These are phyloP conservation scores for Archocentrus centrarchus DNA, from an alignment of 2,113 vertebrate genomes.

Conservation along the genomic window DNA sequence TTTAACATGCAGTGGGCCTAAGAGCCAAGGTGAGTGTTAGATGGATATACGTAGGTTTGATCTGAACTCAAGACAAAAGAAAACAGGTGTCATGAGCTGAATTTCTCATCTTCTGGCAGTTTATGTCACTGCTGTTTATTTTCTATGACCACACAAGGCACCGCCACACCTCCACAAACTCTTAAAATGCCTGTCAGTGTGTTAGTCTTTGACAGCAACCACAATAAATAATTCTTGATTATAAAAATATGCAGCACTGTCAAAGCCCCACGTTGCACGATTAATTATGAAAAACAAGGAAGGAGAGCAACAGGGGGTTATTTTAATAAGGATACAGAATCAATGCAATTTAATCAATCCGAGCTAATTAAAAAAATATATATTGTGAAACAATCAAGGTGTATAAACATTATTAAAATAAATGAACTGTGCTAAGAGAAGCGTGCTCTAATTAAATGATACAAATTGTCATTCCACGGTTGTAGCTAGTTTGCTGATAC, in stretches of 20 bases:
- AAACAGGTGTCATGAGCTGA: conserved; percentile 44
- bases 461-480: conserved; percentile 78
- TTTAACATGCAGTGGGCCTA: conserved; percentile 15
- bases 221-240: conserved; percentile 72
- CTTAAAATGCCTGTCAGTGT: conserved; percentile 54
- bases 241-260: conserved; percentile 62
- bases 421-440: conserved; percentile 76
- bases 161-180: conserved; percentile 35
- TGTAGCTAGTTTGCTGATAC: conserved; percentile 64
- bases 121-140: conserved; percentile 40
- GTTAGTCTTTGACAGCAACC: conserved; percentile 47
- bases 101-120: conserved; percentile 43
- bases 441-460: conserved; percentile 78
- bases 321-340: conserved; percentile 80
- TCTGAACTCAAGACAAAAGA: conserved; percentile 34
- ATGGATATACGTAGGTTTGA: conserved; percentile 12
- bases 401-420: conserved; percentile 82
- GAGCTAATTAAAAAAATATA: conserved; percentile 80
- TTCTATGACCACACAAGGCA: conserved; percentile 11
- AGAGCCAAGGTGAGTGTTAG: conserved; percentile 61
- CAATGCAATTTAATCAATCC: conserved; percentile 81
- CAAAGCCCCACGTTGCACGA: conserved; percentile 45
- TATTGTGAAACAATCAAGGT: conserved; percentile 81
- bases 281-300: conserved; percentile 82
- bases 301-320: conserved; percentile 44